A percentile compares a stretch with the other conserved stretches of the same genome.
Conservation (phyloP, 1,140 invertebrate species). For the Neuroterus valhalla region DNA sequence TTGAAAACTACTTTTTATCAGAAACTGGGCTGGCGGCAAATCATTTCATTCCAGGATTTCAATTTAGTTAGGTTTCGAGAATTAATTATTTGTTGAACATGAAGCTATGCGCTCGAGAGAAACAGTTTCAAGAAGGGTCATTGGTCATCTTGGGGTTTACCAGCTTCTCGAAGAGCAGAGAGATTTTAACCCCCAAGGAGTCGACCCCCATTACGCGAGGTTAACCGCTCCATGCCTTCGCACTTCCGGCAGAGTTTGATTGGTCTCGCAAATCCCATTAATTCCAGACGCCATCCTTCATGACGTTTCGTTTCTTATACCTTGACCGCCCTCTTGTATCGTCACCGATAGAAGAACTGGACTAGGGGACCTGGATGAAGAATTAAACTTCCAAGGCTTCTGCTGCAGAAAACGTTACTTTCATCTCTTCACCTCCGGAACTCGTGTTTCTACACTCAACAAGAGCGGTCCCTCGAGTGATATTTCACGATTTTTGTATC, state of each 20-base stretch:
- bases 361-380: conserved; percentile 18
- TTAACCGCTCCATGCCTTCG: conserved; percentile 68
- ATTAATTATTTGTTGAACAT: no score
- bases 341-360: conserved; percentile 3
- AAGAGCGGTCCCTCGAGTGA: conserved; percentile 48
- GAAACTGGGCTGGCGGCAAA: not conserved
- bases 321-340: not conserved
- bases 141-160: conserved; percentile 28
- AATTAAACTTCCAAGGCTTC: conserved; percentile 43
- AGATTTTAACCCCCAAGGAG: conserved; percentile 63
- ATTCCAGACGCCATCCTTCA: conserved; percentile 54
- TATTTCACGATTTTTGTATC: conserved; percentile 49
- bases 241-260: conserved; percentile 70
- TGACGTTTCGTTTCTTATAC: conserved; percentile 24
- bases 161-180: conserved; percentile 21
- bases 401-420: conserved; percentile 15
- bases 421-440: conserved; percentile 19
- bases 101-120: not conserved
- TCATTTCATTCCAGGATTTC: not conserved
- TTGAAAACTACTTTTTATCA: not conserved
- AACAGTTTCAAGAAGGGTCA: conserved; percentile 24
- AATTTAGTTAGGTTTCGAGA: not conserved
- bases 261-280: conserved; percentile 69
- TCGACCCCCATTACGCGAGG: conserved; percentile 70
- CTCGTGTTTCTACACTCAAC: conserved; percentile 26